Evolutionary conservation across 1,140 invertebrate species (phyloP).

Genomic region (Rhyacophila brunnea): DNA sequence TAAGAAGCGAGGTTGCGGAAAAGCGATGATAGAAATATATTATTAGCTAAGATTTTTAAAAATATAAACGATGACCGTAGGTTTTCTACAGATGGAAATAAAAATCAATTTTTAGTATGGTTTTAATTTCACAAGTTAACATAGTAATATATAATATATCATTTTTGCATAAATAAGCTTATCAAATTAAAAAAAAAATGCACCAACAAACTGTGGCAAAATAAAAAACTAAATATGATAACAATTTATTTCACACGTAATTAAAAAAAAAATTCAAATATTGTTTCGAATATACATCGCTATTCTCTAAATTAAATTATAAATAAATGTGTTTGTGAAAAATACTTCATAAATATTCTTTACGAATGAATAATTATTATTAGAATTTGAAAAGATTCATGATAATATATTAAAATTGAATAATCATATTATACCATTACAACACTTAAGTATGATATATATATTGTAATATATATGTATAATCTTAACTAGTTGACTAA

Average conservation of each 20-base stretch:
- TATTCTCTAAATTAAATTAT: background rate
- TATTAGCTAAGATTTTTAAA: background rate
- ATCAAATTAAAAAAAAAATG: background rate
- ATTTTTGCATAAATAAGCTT: background rate
- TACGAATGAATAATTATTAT: background rate
- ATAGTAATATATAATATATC: background rate
- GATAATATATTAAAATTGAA: background rate
- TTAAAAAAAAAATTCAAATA: background rate
- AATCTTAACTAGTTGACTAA: background rate
- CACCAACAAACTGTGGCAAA: background rate
- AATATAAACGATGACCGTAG: background rate
- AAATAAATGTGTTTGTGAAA: background rate
- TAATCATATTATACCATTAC: background rate
- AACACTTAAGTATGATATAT: background rate
- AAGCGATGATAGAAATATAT: background rate
- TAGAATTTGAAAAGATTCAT: background rate
- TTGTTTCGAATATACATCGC: background rate
- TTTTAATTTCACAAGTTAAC: constrained; percentile 1
- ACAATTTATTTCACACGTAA: background rate
- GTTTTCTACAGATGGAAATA: background rate
- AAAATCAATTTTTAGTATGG: background rate
- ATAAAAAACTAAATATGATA: background rate
- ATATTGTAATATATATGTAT: background rate
- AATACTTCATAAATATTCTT: background rate
- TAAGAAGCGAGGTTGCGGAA: background rate